Evolutionary conservation across 2,797 vertebrate genomes (phyloP), one percentile per base, ranked within the genome.

Genomic region (Garrulus glandarius): DNA sequence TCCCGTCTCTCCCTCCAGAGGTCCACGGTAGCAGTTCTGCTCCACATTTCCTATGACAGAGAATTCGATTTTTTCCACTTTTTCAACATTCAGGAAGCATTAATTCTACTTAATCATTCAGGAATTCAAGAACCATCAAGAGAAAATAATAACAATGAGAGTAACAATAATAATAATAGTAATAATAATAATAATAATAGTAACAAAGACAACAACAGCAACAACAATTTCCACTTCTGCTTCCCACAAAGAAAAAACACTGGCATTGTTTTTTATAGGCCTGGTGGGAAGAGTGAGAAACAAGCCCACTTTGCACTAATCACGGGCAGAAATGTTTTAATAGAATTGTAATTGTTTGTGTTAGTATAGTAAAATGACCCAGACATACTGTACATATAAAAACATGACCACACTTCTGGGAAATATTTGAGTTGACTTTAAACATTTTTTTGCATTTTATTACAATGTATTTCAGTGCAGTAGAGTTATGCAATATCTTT

Each of bases 31-130:
- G 93, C 89, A 67, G 93, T 93, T 97, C 92, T 95, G 92, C 88
- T 86, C 91, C 75, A 78, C 88, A 89, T 83, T 96, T 85, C 77
- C 74, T 87, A 43, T 97, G 97, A 97, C 96, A 97, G 95, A 97
- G 84, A 88, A 93, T 92, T 96, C 72, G 59, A 96, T 94, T 92
- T 96, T 83, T 93, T 77, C 63, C 79, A 88, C 72, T 50, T 55
- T 77, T 86, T 94, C 72, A 91, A 69, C 89, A 83, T 76, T 87
- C 53, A 89, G 57, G 82, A 93, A 63, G 61, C n/a, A 93, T 95
- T 91, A 95, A 89, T 97, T 97, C 84, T 93, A 24, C 50, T 96
- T 95, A 84, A 95, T 93, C 63, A n/a, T 86, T 93, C 65, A 92
- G 72, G 60, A 95, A 97, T 94, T 92, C 89, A 76, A 92, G 63